Evolutionary conservation across 2,113 vertebrate species (phyloP).

Genomic region (Cephalophus harveyi): DNA sequence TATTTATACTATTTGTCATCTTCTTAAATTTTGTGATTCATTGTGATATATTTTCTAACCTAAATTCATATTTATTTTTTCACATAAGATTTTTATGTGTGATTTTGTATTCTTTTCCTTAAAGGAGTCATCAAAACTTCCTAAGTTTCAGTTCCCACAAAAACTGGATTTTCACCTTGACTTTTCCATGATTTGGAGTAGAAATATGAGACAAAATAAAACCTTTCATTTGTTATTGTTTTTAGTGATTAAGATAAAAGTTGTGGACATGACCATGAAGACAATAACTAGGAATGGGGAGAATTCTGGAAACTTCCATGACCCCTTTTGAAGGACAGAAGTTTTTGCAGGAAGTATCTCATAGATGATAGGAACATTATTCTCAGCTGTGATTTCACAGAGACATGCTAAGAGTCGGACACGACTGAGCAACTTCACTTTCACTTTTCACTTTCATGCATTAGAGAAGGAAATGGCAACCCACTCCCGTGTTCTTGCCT

Average conservation of each 20-base stretch:
- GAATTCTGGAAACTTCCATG: background rate
- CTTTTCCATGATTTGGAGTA: background rate
- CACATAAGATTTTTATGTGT: background rate
- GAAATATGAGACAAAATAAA: background rate
- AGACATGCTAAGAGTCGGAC: too few species aligned
- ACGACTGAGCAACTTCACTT: too few species aligned
- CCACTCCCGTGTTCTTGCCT: too few species aligned
- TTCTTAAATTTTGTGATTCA: background rate
- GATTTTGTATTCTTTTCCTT: background rate
- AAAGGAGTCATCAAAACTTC: background rate
- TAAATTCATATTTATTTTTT: background rate
- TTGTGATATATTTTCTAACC: background rate
- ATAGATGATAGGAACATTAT: fast-evolving
- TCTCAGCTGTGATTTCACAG: fast-evolving
- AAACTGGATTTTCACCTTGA: background rate
- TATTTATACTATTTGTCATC: background rate
- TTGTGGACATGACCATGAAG: background rate
- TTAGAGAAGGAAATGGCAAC: too few species aligned
- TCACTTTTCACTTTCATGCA: too few species aligned
- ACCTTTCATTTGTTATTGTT: background rate
- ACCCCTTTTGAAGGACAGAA: background rate
- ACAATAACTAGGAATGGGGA: background rate
- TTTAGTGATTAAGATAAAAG: background rate
- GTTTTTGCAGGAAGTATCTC: background rate
- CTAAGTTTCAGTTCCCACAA: background rate